Evolutionary conservation across 2,797 vertebrate species (phyloP).

Genomic region (Chiroxiphia lanceolata): DNA sequence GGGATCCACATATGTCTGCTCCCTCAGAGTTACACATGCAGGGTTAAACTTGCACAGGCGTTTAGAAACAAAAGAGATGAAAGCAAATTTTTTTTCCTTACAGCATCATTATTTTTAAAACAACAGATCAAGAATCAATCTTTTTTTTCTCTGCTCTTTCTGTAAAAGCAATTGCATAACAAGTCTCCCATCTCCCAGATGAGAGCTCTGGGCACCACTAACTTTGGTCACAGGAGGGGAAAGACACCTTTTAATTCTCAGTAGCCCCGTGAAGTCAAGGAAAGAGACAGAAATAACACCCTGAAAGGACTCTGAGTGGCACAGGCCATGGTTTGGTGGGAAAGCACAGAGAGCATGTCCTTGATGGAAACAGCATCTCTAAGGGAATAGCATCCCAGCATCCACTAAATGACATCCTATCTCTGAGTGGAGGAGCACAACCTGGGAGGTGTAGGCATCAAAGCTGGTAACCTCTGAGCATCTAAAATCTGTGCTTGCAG

Average conservation of each 20-base stretch:
- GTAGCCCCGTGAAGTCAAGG: background rate
- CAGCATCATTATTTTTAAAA: background rate
- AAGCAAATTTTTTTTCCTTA: background rate
- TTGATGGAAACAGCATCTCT: accelerated
- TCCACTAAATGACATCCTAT: background rate
- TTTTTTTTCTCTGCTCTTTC: background rate
- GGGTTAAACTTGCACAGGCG: background rate
- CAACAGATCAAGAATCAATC: background rate
- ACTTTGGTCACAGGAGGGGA: background rate
- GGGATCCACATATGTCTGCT: background rate
- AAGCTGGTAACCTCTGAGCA: background rate
- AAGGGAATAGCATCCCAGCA: background rate
- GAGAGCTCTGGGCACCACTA: background rate
- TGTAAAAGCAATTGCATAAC: accelerated
- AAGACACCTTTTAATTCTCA: background rate
- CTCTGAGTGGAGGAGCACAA: background rate
- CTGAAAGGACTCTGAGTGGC: background rate
- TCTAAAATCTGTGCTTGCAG: background rate
- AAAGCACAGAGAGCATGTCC: background rate
- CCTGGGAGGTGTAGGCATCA: background rate
- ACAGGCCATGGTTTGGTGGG: accelerated
- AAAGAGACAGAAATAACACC: background rate
- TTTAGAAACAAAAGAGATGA: background rate
- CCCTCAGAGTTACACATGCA: background rate
- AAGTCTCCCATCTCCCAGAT: background rate